These are phyloP conservation scores for Agelastica alni DNA, from an alignment of 2,888 invertebrate species.

Conservation along the genomic window DNA sequence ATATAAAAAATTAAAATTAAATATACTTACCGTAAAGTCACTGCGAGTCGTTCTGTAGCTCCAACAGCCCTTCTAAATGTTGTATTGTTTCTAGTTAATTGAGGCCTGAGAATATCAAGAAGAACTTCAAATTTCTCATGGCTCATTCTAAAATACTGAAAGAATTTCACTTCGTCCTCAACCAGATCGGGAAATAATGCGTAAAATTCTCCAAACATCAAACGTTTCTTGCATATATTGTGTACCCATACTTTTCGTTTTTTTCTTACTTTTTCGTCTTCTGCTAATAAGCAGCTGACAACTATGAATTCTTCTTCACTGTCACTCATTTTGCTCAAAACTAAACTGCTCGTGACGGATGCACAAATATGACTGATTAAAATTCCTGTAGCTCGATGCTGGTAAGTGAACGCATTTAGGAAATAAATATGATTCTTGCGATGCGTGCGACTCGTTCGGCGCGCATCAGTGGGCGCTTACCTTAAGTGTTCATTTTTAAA, in stretches of 20 bases:
- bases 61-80: background rate
- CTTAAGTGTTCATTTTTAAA: too few species aligned
- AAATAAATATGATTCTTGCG: too few species aligned
- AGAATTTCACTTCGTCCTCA: background rate
- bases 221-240: background rate
- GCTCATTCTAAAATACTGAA: conserved; percentile 3
- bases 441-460: too few species aligned
- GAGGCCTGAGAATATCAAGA: background rate
- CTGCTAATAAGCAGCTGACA: background rate
- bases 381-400: background rate
- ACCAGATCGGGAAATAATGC: conserved; percentile 7
- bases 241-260: background rate
- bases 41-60: background rate
- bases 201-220: background rate
- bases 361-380: background rate
- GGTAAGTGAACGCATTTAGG: too few species aligned
- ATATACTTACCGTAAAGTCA: background rate
- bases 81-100: background rate
- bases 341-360: background rate
- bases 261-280: background rate
- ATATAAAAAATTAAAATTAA: background rate
- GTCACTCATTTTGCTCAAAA: background rate
- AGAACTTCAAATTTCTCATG: background rate
- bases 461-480: too few species aligned
- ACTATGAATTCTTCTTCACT: background rate